phyloP scores from a whole-genome alignment of 2,888 invertebrate genomes.

The Hirtodrosophila histrioides region DNA sequence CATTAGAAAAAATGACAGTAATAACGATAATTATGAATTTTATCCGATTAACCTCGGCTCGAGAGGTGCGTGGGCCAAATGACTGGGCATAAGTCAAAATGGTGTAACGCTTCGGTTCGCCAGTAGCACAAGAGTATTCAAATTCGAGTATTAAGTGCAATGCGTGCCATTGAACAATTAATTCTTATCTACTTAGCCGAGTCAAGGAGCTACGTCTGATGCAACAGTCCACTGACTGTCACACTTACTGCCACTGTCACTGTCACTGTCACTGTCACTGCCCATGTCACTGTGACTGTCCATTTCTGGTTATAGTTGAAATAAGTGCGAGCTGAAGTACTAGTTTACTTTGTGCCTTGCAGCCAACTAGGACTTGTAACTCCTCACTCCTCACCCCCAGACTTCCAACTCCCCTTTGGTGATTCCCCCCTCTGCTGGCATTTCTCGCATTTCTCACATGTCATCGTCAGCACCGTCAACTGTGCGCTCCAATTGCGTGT shows the following conservation, averaged over 20 bases:
- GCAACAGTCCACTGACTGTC: conserved; percentile 63
- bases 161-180: conserved; percentile 82
- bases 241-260: conserved; percentile 18
- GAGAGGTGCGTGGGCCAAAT: conserved; percentile 48
- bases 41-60: conserved; percentile 82
- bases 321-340: conserved; percentile 29
- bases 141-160: conserved; percentile 76
- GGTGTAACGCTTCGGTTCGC: conserved; percentile 33
- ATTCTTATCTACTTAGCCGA: conserved; percentile 80
- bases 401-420: neutral
- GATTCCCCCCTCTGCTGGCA: conserved; percentile 11
- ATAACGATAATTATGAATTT: conserved; percentile 85
- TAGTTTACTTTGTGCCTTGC: conserved; percentile 35
- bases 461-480: conserved; percentile 58
- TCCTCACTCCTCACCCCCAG: no score
- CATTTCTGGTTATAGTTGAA: conserved; percentile 1
- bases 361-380: conserved; percentile 21
- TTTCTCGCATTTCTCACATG: conserved; percentile 73
- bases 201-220: conserved; percentile 50
- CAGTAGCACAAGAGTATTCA: neutral
- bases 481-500: conserved; percentile 74
- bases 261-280: conserved; percentile 1
- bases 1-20: conserved; percentile 83
- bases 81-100: conserved; percentile 61
- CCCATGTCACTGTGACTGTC: conserved; percentile 3